Conservation (phyloP, 2,888 invertebrate genomes). For the Diplazon laetatorius region DNA sequence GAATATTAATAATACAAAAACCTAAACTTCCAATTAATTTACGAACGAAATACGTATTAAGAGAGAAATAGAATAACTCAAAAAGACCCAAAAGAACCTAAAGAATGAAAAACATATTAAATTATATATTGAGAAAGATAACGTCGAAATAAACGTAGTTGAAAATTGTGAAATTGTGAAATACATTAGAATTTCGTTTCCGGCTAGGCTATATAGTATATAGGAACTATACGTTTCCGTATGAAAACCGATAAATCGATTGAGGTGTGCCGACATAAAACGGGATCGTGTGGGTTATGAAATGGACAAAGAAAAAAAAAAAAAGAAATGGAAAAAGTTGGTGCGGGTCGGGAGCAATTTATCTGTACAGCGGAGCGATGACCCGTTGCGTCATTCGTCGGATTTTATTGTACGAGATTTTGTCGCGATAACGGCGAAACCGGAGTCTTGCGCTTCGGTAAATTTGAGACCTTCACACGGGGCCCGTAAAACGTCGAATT, state of each 20-base stretch:
- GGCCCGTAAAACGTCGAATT: conserved; percentile 24
- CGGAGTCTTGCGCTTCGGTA: background rate
- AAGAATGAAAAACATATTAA: too few species aligned
- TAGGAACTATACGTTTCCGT: conserved; percentile 8
- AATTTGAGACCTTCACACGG: background rate
- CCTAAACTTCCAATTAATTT: too few species aligned
- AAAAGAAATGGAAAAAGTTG: conserved; percentile 44
- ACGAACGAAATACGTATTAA: too few species aligned
- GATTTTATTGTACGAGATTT: conserved; percentile 44
- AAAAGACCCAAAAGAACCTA: too few species aligned
- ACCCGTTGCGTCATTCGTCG: conserved; percentile 30
- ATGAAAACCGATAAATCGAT: conserved; percentile 35
- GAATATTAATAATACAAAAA: too few species aligned
- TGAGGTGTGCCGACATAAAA: conserved; percentile 48
- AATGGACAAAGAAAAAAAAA: conserved; percentile 1
- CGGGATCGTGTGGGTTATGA: background rate
- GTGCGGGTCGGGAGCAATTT: conserved; percentile 49
- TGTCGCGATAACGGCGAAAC: background rate
- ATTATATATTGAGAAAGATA: too few species aligned
- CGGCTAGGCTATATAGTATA: conserved; percentile 3
- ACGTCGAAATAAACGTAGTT: too few species aligned
- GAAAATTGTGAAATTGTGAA: conserved; percentile 1
- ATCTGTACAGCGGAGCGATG: conserved; percentile 36
- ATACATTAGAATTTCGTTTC: conserved; percentile 16
- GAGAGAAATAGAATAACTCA: too few species aligned